phyloP scores from a whole-genome alignment of 2,113 vertebrate species.

The Stigmatopora nigra region DNA sequence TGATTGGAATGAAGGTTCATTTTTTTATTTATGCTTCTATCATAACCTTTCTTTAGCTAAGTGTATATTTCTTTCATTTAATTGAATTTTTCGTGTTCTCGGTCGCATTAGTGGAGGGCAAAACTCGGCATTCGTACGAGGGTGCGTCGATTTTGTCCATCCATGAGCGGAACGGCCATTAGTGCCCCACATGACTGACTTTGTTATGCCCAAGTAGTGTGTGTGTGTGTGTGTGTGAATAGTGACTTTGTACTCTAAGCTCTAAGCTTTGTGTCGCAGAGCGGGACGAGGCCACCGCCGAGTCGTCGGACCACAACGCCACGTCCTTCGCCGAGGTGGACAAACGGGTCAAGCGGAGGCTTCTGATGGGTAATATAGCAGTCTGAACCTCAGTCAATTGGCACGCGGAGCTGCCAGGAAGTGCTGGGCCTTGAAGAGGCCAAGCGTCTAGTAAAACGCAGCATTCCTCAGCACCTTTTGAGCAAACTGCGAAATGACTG shows the following conservation, averaged over 20 bases:
- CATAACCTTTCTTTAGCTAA: too few relatives aligned
- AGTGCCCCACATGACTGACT: background rate
- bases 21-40: too few relatives aligned
- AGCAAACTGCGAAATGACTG: conserved; percentile 76
- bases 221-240: background rate
- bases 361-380: conserved; percentile 87
- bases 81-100: background rate
- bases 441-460: conserved; percentile 41
- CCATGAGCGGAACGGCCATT: background rate
- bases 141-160: background rate
- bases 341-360: conserved; percentile 89
- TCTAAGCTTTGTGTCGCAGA: conserved; percentile 67
- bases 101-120: background rate
- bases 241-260: background rate
- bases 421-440: conserved; percentile 21
- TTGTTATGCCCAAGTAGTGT: background rate
- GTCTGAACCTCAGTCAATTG: background rate
- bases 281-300: conserved; percentile 72
- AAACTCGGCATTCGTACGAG: background rate
- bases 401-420: conserved; percentile 32
- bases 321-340: conserved; percentile 83
- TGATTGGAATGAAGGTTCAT: too few relatives aligned
- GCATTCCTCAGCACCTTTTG: conserved; percentile 66
- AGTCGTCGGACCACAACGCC: conserved; percentile 76
- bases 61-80: too few relatives aligned